phyloP scores from a whole-genome alignment of 2,797 vertebrate species.

The Margarornis squamiger region DNA sequence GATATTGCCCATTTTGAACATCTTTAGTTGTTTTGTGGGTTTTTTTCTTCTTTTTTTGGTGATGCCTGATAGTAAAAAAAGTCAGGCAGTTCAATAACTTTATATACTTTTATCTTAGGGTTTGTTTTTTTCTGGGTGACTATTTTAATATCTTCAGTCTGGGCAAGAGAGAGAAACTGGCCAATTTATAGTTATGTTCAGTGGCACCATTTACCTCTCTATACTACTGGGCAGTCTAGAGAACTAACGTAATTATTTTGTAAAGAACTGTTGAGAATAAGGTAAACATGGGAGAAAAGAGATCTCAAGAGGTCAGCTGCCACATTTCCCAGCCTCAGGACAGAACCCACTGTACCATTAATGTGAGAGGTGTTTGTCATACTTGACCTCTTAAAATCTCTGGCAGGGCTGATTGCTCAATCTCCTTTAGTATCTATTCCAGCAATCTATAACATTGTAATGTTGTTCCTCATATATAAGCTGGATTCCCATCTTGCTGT shows the following conservation, averaged over 20 bases:
- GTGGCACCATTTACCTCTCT: neutral
- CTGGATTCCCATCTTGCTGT: neutral
- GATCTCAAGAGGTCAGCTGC: neutral
- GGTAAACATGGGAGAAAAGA: neutral
- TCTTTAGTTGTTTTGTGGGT: neutral
- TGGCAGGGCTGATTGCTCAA: neutral
- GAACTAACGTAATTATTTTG: neutral
- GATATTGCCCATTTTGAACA: neutral
- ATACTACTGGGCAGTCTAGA: neutral
- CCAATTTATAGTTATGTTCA: neutral
- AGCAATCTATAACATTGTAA: neutral
- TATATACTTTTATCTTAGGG: neutral
- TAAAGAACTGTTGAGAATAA: neutral
- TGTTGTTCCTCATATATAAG: neutral
- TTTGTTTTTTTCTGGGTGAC: neutral
- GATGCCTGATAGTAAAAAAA: neutral
- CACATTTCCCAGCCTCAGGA: neutral
- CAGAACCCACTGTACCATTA: neutral
- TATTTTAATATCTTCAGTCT: neutral
- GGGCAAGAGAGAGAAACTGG: neutral
- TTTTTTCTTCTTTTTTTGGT: neutral
- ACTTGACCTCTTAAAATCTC: neutral
- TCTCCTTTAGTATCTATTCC: neutral
- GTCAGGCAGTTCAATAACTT: neutral
- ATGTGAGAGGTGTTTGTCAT: neutral